These are phyloP conservation scores for Eulemur albifrons DNA, from an alignment of 2,797 vertebrate species.

Conservation along the genomic window DNA sequence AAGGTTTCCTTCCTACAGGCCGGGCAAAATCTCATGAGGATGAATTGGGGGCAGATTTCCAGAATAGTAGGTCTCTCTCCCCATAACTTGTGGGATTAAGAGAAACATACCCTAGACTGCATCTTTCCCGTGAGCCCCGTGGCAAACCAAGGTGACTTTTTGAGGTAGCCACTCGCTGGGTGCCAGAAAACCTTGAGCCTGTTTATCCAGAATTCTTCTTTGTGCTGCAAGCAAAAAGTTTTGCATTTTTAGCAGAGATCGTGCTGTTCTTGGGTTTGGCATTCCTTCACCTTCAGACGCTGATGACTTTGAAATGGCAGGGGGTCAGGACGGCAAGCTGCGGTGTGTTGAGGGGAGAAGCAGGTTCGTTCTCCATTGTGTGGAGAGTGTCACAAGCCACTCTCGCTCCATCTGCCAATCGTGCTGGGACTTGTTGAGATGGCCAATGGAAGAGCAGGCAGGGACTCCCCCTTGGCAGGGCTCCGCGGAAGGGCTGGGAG, in stretches of 20 bases:
- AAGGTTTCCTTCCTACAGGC: background rate
- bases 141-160: background rate
- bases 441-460: background rate
- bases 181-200: background rate
- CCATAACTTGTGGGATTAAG: background rate
- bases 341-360: background rate
- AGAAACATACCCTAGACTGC: background rate
- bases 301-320: slow-evolving; percentile 43
- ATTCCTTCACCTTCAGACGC: background rate
- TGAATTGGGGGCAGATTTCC: background rate
- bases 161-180: background rate
- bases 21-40: background rate
- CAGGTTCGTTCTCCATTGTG: background rate
- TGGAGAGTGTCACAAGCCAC: background rate
- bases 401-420: background rate
- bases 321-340: background rate
- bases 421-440: background rate
- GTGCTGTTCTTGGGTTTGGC: background rate
- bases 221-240: background rate
- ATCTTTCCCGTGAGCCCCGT: background rate
- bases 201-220: background rate
- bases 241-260: background rate
- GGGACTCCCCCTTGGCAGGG: background rate
- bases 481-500: background rate
- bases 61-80: background rate